Evolutionary conservation across 2,113 vertebrate genomes (phyloP), one percentile per base, ranked within the genome.

Genomic region (Tachysurus vachellii): DNA sequence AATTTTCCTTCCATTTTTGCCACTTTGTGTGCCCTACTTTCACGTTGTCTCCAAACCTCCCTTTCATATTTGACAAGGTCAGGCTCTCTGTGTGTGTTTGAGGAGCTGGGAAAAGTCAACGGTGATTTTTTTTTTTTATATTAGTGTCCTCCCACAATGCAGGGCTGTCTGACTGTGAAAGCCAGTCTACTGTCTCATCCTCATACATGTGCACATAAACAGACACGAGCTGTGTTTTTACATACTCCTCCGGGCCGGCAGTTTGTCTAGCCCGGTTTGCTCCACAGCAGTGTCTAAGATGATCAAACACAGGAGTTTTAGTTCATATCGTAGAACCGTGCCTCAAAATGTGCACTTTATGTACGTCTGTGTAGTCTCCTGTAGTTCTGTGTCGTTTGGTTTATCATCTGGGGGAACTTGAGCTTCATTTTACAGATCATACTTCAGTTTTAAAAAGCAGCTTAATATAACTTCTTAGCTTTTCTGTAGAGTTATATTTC

Each of bases 81-180:
- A 91, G 59, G 62, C 76, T 83, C 16, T 70, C 17, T 61, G 36
- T 70, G 82, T 62, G 82, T 91, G 70, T 93, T 91, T 92, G 89
- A 92, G 77, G 87, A 90, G 92, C 92, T 94, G 92, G 94, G 93
- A 93, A 95, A 94, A 93, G 93, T 95, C 93, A 94, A 94, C 47
- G 94, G 57, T 50, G 54, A 53, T 5, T 83, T 88, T 90, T 88
- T 64, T 31, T 56, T 82, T 23, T 62, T 62, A 23, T 61, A 28
- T 42, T 42, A 68, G 57, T 68, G 82, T 86, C 87, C 84, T 88
- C 75, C 81, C 66, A 59, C 26, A 83, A 70, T 81, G n/a, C 19
- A 76, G 54, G 47, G 61, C 56, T 42, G n/a, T 17, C 59, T 19
- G 61, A 84, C 21, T 54, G 14, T 62, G 75, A 62, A 44, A 59